phyloP scores from a whole-genome alignment of 2,797 vertebrate species.

The Leptoclinus maculatus region DNA sequence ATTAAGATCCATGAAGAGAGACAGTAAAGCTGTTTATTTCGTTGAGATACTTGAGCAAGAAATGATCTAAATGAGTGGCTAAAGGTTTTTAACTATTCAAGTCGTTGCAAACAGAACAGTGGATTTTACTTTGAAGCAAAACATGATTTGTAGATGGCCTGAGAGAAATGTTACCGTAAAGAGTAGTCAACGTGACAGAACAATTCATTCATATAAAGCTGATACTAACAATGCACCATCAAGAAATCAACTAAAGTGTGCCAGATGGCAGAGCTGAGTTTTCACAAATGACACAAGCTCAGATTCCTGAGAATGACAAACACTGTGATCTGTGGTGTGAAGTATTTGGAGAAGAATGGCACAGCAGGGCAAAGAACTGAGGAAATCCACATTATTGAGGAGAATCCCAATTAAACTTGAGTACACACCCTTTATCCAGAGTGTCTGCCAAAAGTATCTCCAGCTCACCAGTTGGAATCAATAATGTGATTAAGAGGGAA shows the following conservation, averaged over 20 bases:
- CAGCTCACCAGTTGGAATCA: slow-evolving; percentile 55
- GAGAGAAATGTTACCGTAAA: slow-evolving; percentile 26
- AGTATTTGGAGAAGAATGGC: slow-evolving; percentile 32
- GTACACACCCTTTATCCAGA: slow-evolving; percentile 57
- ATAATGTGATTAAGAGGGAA: slow-evolving; percentile 43
- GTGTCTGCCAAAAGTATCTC: slow-evolving; percentile 46
- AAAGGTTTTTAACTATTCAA: slow-evolving; percentile 43
- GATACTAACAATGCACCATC: slow-evolving; percentile 65
- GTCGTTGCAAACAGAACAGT: slow-evolving; percentile 19
- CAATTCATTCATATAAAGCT: slow-evolving; percentile 39
- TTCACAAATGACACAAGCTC: slow-evolving; percentile 65
- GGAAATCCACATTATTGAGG: slow-evolving; percentile 69
- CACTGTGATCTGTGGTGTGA: slow-evolving; percentile 55
- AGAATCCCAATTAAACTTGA: slow-evolving; percentile 72
- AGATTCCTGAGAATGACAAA: slow-evolving; percentile 66
- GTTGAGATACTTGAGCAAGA: slow-evolving; percentile 33
- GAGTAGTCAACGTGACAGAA: slow-evolving; percentile 29
- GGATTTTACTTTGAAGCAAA: slow-evolving; percentile 12
- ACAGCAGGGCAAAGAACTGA: slow-evolving; percentile 40
- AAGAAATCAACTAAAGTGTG: slow-evolving; percentile 63
- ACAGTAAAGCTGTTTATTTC: slow-evolving; percentile 61
- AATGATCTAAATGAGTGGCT: slow-evolving; percentile 35
- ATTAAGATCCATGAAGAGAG: slow-evolving; percentile 58
- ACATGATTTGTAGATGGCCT: not conserved
- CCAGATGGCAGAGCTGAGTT: slow-evolving; percentile 61